Conservation (phyloP, 2,113 vertebrate genomes). For the Mugil cephalus region DNA sequence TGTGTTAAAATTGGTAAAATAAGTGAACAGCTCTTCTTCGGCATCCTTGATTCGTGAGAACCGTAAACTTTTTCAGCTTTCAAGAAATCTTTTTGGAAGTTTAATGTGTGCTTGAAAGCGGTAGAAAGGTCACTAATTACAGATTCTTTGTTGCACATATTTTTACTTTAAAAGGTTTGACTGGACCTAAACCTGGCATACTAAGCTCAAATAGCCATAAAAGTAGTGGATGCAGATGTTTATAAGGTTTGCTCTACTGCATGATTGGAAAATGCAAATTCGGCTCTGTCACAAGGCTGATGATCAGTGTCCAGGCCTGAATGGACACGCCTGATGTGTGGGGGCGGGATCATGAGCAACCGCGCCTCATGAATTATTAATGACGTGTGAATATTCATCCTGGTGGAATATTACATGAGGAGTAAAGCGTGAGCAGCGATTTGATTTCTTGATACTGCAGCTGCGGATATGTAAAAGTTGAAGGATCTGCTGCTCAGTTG, state of each 20-base stretch:
- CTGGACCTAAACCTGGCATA: too few species aligned
- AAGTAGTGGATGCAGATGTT: not conserved
- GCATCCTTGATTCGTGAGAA: not conserved
- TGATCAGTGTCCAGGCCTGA: conserved; percentile 17
- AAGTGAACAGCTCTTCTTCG: too few species aligned
- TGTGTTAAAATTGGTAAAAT: not conserved
- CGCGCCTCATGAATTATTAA: conserved; percentile 53
- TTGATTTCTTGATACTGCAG: conserved; percentile 11
- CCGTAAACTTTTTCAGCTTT: too few species aligned
- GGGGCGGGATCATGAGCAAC: conserved; percentile 21
- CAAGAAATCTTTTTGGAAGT: too few species aligned
- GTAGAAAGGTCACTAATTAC: too few species aligned
- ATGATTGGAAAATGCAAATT: conserved; percentile 1
- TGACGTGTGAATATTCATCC: conserved; percentile 58
- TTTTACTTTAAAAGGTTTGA: too few species aligned
- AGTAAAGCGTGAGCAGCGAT: not conserved
- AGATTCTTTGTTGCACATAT: too few species aligned
- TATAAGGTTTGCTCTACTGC: not conserved
- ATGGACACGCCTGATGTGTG: conserved; percentile 41
- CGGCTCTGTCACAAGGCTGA: not conserved
- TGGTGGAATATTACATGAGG: conserved; percentile 51
- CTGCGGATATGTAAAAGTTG: not conserved
- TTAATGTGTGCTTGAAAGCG: too few species aligned
- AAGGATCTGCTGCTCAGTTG: not conserved
- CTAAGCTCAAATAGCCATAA: not conserved